A percentile compares a stretch with the other conserved stretches of the same genome.
Evolutionary conservation across 2,888 invertebrate genomes (phyloP).

Genomic region (Aphodius granarius): DNA sequence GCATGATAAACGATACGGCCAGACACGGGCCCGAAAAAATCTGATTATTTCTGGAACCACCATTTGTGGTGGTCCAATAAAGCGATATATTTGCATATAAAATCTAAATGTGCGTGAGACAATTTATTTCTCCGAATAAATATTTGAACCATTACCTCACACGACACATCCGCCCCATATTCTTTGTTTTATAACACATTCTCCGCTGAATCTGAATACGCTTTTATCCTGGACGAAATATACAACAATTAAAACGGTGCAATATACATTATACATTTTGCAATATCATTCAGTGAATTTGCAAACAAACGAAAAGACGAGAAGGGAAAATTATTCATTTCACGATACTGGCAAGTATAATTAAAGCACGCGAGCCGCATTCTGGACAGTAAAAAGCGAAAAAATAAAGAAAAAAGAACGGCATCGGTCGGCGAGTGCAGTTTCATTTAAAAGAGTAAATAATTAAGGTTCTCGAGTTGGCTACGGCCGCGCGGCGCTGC

Average conservation of each 20-base stretch:
- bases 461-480: constrained; percentile 11
- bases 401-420: neutral
- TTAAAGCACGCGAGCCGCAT: neutral
- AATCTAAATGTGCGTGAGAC: neutral
- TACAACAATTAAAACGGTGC: too few relatives aligned
- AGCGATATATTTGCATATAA: neutral
- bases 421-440: neutral
- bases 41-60: neutral
- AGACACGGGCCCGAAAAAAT: neutral
- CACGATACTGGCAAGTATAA: neutral
- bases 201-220: too few relatives aligned
- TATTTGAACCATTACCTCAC: neutral
- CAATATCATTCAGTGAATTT: too few relatives aligned
- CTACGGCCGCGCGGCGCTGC: neutral
- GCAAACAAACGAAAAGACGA: too few relatives aligned
- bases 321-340: neutral
- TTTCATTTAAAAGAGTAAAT: constrained; percentile 17
- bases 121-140: neutral
- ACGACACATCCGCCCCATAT: neutral
- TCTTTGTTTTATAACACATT: too few relatives aligned
- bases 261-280: too few relatives aligned
- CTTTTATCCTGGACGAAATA: too few relatives aligned
- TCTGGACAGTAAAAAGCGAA: neutral
- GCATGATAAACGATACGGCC: neutral
- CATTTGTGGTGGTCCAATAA: neutral